A percentile compares a stretch with the other conserved stretches of the same genome.
Conservation (phyloP, 2,888 invertebrate genomes). For the Conomelus anceps region DNA sequence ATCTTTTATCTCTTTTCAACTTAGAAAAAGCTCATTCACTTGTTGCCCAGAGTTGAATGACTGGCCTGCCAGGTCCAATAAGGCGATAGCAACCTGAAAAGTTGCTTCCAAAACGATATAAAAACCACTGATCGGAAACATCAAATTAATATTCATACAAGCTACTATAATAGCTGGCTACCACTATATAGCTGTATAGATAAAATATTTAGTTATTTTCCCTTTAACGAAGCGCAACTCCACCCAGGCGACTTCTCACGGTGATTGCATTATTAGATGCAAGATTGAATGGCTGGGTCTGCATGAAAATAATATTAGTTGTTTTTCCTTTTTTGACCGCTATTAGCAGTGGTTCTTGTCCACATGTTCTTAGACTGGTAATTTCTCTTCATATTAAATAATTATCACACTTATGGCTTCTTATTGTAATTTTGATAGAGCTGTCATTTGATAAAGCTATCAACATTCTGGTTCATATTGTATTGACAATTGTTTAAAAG, state of each 20-base stretch:
- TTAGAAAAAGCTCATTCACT: not conserved
- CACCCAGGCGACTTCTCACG: not conserved
- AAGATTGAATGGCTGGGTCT: not conserved
- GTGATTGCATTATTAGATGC: not conserved
- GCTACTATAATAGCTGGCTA: not conserved
- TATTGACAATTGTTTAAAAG: too few relatives aligned
- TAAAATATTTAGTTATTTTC: not conserved
- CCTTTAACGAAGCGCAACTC: too few relatives aligned
- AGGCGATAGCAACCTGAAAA: not conserved
- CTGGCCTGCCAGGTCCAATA: not conserved
- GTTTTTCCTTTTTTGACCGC: not conserved
- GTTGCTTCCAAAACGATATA: not conserved
- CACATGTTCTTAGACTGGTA: not conserved
- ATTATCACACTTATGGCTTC: too few relatives aligned
- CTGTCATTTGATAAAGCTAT: too few relatives aligned
- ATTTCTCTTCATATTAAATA: not conserved
- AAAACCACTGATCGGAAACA: not conserved
- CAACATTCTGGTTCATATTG: too few relatives aligned
- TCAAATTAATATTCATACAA: not conserved
- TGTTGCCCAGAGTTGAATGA: not conserved
- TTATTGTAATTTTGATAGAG: too few relatives aligned
- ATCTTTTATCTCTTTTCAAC: not conserved
- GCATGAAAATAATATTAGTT: not conserved
- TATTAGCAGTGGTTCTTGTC: not conserved
- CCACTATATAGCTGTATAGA: too few relatives aligned